Evolutionary conservation across 2,888 invertebrate genomes (phyloP), one percentile per base, ranked within the genome.

Genomic region (Diarsia dahlii): DNA sequence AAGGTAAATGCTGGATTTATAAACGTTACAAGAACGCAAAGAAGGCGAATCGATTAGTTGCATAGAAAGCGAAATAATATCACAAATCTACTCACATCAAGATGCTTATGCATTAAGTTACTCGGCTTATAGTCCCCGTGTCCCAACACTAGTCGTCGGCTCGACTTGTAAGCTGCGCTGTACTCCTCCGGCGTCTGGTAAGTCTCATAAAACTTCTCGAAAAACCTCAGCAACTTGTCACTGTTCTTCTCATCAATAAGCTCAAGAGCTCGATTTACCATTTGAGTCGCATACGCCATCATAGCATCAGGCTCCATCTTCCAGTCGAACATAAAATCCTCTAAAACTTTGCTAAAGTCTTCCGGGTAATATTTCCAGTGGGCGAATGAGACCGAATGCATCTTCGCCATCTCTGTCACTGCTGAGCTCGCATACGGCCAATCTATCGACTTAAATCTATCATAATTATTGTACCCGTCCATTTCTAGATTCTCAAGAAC

Each of bases 311-410:
- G 69, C 3, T 66, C 65, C 13, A 73, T 10, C 1, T 80, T 77
- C 20, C 84, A 74, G 6, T 81, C 82, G 64, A 85, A 89, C 46
- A 78, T 84, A 56, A 90, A 77, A 1, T 82, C 74, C 0, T 82
- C 71, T 0, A 89, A 20, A 0, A 92, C 63, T 46, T 87, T 76
- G 5, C 87, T 54, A 71, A 92, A 95, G 28, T 91, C 88, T 50
- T 94, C 92, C 0, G 95, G 95, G 8, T 92, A 72, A 60, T 91
- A 84, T 10, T 88, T 67, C 6, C 74, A 70, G 69, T 87, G 88
- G 0, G 92, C 93, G 28, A 93, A 89, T 0, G 95, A 95, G 0
- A 95, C 77, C 0, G 96, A 96, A 81, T 96, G 96, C 75, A 95
- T 90, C 76, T 94, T 94, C 0, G 94, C 95, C 46, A 96, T 84